These are phyloP conservation scores for Deilephila porcellus DNA, from an alignment of 2,888 invertebrate species.

Conservation along the genomic window DNA sequence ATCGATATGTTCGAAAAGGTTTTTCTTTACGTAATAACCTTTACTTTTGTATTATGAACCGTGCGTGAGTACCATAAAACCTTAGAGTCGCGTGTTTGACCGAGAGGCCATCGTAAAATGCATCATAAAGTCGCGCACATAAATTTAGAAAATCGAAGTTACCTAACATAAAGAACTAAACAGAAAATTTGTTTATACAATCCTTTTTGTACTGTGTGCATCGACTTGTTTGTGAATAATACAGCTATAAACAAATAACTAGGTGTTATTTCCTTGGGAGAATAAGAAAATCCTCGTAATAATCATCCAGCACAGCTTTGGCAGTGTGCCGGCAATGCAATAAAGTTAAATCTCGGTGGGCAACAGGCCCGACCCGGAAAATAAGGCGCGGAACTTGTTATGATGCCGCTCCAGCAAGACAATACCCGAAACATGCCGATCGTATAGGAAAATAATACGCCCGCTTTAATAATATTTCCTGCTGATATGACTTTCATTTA, in stretches of 20 bases:
- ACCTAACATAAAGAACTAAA: slow-evolving; percentile 58
- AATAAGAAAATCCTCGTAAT: slow-evolving; percentile 63
- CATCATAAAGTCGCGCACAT: slow-evolving; percentile 74
- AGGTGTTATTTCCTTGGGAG: slow-evolving; percentile 46
- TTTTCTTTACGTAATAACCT: slow-evolving; percentile 47
- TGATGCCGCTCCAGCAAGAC: slow-evolving; percentile 49
- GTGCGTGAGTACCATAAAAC: slow-evolving; percentile 72
- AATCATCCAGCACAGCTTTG: slow-evolving; percentile 65
- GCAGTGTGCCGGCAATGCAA: slow-evolving; percentile 68
- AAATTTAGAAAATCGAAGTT: slow-evolving; percentile 74
- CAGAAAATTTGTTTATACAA: slow-evolving; percentile 39
- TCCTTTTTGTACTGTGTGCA: slow-evolving; percentile 33
- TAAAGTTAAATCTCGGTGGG: slow-evolving; percentile 69
- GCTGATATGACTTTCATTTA: slow-evolving; percentile 32
- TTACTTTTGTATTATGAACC: slow-evolving; percentile 72
- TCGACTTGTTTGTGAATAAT: slow-evolving; percentile 15
- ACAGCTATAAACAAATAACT: slow-evolving; percentile 25
- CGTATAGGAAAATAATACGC: slow-evolving; percentile 43
- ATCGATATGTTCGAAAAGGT: slow-evolving; percentile 35
- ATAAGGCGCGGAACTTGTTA: slow-evolving; percentile 59
- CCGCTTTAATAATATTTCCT: slow-evolving; percentile 36
- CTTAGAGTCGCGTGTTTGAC: slow-evolving; percentile 77
- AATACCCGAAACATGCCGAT: slow-evolving; percentile 49
- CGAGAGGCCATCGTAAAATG: slow-evolving; percentile 77
- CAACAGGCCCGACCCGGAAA: slow-evolving; percentile 59